Evolutionary conservation across 2,888 invertebrate species (phyloP).

Genomic region (Catotricha subobsoleta): DNA sequence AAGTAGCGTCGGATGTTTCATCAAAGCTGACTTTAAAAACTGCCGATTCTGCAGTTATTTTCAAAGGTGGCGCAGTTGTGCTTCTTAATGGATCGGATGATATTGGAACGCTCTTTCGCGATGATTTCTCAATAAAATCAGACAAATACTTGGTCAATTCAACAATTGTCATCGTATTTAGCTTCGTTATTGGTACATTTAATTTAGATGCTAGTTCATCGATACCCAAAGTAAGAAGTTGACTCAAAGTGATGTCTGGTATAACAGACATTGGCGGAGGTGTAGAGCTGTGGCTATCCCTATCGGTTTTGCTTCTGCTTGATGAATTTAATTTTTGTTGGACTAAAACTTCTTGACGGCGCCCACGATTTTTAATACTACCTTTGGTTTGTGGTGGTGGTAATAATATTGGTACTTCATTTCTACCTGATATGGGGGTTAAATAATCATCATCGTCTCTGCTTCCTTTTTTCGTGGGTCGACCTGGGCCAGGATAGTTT

Average conservation of each 20-base stretch:
- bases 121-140: slow-evolving; percentile 32
- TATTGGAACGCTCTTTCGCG: slow-evolving; percentile 28
- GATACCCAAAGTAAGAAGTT: slow-evolving; percentile 63
- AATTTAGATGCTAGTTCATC: slow-evolving; percentile 59
- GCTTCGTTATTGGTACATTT: slow-evolving; percentile 56
- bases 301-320: slow-evolving; percentile 9
- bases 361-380: slow-evolving; percentile 17
- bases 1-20: slow-evolving; percentile 25
- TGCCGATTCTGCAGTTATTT: slow-evolving; percentile 17
- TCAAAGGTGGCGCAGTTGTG: slow-evolving; percentile 13
- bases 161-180: slow-evolving; percentile 72
- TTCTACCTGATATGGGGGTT: slow-evolving; percentile 35
- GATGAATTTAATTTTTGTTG: slow-evolving; percentile 18
- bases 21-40: slow-evolving; percentile 29
- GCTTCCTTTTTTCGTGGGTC: slow-evolving; percentile 34
- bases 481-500: slow-evolving; percentile 31
- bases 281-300: slow-evolving; percentile 9
- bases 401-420: slow-evolving; percentile 27
- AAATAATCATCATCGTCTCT: slow-evolving; percentile 54
- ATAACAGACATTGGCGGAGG: slow-evolving; percentile 18
- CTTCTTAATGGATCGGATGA: slow-evolving; percentile 2
- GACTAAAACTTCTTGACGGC: slow-evolving; percentile 15
- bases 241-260: slow-evolving; percentile 59
- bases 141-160: slow-evolving; percentile 69
- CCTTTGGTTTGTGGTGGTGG: slow-evolving; percentile 32